A percentile compares a stretch with the other conserved stretches of the same genome.
phyloP scores from a whole-genome alignment of 2,113 vertebrate species.

The Antennarius striatus region DNA sequence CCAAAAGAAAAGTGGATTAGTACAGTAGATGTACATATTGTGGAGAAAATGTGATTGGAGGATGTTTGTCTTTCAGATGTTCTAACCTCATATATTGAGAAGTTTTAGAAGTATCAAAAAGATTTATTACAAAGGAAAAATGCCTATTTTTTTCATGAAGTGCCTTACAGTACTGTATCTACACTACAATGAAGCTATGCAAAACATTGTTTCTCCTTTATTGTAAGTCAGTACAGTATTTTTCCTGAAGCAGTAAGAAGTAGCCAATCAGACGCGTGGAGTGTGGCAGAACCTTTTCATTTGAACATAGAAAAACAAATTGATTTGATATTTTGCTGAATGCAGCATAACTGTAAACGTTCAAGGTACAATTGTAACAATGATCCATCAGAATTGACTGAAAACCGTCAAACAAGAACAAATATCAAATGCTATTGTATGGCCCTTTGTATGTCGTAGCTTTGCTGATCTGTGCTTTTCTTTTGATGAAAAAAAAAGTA shows the following conservation, averaged over 20 bases:
- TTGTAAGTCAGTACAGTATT: constrained; percentile 78
- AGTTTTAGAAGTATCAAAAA: constrained; percentile 60
- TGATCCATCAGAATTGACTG: constrained; percentile 59
- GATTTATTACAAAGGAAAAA: constrained; percentile 64
- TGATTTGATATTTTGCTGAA: constrained; percentile 61
- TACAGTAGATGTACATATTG: constrained; percentile 58
- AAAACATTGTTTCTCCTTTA: constrained; percentile 81
- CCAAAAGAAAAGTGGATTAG: constrained; percentile 71
- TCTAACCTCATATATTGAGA: constrained; percentile 68
- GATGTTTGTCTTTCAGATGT: constrained; percentile 56
- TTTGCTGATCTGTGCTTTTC: constrained; percentile 85
- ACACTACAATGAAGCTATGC: constrained; percentile 97
- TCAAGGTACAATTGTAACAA: constrained; percentile 66
- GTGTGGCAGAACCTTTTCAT: constrained; percentile 72
- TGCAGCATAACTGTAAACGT: constrained; percentile 72
- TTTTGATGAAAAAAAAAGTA: constrained; percentile 80
- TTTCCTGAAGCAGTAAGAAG: constrained; percentile 66
- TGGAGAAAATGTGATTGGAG: constrained; percentile 61
- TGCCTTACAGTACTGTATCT: constrained; percentile 90
- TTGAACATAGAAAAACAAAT: constrained; percentile 52
- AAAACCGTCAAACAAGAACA: constrained; percentile 64
- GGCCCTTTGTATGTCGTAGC: constrained; percentile 89
- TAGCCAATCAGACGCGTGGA: constrained; percentile 60
- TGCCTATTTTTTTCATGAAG: constrained; percentile 81
- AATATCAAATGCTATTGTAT: constrained; percentile 83